phyloP scores from a whole-genome alignment of 2,113 vertebrate genomes.

The Oncorhynchus mykiss region DNA sequence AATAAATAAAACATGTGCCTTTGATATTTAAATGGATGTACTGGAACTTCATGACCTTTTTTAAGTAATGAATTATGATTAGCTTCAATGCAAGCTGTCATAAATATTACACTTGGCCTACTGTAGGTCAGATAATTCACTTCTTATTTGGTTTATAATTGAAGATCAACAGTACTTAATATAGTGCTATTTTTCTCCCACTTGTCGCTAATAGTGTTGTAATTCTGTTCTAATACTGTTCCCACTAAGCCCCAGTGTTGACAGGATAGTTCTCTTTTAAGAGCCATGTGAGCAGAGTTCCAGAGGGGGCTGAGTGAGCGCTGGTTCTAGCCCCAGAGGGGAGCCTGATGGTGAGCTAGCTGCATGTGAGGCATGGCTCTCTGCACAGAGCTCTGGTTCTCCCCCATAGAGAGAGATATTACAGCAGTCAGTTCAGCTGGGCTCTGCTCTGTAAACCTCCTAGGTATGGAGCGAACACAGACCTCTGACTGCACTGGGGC shows the following conservation, averaged over 20 bases:
- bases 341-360: neutral
- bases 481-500: conserved; percentile 7
- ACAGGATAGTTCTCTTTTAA: neutral
- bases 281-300: conserved; percentile 3
- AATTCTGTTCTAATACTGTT: neutral
- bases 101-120: no score
- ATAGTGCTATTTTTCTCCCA: no score
- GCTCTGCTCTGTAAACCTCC: neutral
- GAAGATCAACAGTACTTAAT: no score
- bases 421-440: neutral
- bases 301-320: neutral
- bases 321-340: conserved; percentile 3
- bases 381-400: neutral
- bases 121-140: no score
- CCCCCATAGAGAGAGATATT: neutral
- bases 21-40: no score
- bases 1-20: no score
- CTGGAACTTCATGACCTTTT: no score
- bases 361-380: neutral
- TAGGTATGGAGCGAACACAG: neutral
- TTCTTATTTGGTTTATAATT: no score
- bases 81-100: no score
- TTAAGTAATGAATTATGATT: no score
- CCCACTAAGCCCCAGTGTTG: neutral
- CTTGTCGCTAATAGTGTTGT: no score